Evolutionary conservation across 2,888 invertebrate species (phyloP), one percentile per base, ranked within the genome.

Genomic region (Pelosia muscerda): DNA sequence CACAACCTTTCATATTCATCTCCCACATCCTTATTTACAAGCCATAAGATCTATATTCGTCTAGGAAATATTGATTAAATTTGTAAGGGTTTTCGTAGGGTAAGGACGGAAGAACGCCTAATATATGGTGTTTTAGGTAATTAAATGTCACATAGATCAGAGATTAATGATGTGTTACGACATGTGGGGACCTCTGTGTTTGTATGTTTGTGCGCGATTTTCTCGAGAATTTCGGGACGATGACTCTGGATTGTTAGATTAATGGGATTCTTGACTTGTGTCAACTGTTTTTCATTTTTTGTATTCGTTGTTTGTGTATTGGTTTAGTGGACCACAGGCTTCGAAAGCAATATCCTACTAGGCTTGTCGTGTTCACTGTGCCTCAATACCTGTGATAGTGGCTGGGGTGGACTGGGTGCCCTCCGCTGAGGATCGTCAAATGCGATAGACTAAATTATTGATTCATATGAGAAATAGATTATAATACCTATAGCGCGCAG

Each of bases 71-170:
- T 8, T 58, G 49, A 61, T 71, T 81, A 81, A 79, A 26, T 72
- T 83, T 79, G 82, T 75, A 81, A 83, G 82, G 77, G 71, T 72
- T 85, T 83, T 85, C 86, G 83, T 86, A 86, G 86, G 89, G 88
- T 82, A 81, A 83, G 86, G 88, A 88, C 91, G 94, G 94, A 94
- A 94, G 94, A 93, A 92, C 88, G 87, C 85, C 85, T 89, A 92
- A 94, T 94, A 93, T 94, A 95, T 94, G 93, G 93, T 94, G 93
- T 93, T 93, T 93, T 93, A 93, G 94, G 94, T 95, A 95, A 95
- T 95, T 94, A 94, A 94, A 95, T 94, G 94, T 94, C 94, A 92
- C 93, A 94, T 95, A 93, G 90, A 94, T 94, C 93, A 92, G 90
- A 92, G 92, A 94, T 95, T 94, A 95, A 95, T 94, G 94, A 94